Base-by-base conservation (phyloP, 2,113 vertebrate species). In the Scartelaos histophorus region DNA sequence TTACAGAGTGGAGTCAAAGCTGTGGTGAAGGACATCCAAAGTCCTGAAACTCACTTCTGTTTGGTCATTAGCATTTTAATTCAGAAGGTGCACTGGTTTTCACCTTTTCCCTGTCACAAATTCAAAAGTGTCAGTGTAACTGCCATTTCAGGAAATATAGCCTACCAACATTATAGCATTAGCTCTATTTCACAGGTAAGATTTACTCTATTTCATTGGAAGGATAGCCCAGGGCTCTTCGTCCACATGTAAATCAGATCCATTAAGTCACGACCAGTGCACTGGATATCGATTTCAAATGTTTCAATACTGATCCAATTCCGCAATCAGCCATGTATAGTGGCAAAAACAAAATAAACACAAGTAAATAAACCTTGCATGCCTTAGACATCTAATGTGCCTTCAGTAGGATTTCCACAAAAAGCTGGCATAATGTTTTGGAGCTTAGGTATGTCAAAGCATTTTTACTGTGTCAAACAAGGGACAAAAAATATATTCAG, bases 1-100 rank as follows among this genome's bases (percentile, higher is more conserved):
- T 74, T 69, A 72, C 58, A 61, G 15, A 34, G 34, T 21, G 34
- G 51, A 51, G 46, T 69, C 71, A 25, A 75, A 2, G 57, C 70
- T 73, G 13, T 3, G 61, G 35, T 35, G 58, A 69, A 34, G 53
- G 58, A 73, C 34, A 66, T 66, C 15, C 3, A 69, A 70, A 75
- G 49, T 16, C 5, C 43, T 47, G 19, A 1, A 5, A 45, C 38
- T 46, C 65, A 47, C 38, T 24, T 66, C 24, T 61, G 47, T 61
- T 46, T n/a, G 19, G 34, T 10, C 22, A 64, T 70, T 76, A 65
- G 29, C 62, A 58, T 70, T 73, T 57, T 57, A 35, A 21, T 51
- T 66, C 7, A 46, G 13, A 58, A 58, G 22, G 56, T 15, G 1
- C 62, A 51, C 13, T 69, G 67, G 35, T 19, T 66, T 45, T n/a